These are phyloP conservation scores for Chrysoperla carnea DNA, from an alignment of 1,140 invertebrate species.

Conservation along the genomic window DNA sequence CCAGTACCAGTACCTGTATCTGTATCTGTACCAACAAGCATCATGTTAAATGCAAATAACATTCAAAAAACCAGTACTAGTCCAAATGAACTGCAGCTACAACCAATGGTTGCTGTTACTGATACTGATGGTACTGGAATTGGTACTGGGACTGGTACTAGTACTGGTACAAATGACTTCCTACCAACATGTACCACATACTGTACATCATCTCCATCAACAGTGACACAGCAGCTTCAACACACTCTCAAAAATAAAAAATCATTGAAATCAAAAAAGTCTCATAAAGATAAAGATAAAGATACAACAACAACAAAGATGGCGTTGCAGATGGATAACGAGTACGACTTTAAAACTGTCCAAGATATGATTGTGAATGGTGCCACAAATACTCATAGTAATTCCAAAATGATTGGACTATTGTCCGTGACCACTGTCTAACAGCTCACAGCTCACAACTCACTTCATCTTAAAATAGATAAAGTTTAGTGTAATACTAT, in stretches of 20 bases:
- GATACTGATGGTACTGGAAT: too few relatives aligned
- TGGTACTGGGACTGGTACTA: too few relatives aligned
- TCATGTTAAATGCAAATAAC: slow-evolving; percentile 8
- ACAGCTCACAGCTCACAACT: too few relatives aligned
- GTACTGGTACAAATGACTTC: too few relatives aligned
- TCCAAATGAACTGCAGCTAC: slow-evolving; percentile 4
- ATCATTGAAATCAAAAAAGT: slow-evolving; percentile 24
- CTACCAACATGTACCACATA: slow-evolving; percentile 11
- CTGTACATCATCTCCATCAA: slow-evolving; percentile 13
- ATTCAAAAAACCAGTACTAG: slow-evolving; percentile 9
- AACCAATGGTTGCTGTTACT: too few relatives aligned
- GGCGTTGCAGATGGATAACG: too few relatives aligned
- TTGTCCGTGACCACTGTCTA: slow-evolving; percentile 33
- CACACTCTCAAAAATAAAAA: slow-evolving; percentile 18
- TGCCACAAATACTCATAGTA: slow-evolving; percentile 21
- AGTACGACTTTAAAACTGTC: slow-evolving; percentile 26
- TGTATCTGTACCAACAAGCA: slow-evolving; percentile 6
- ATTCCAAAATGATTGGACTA: slow-evolving; percentile 28
- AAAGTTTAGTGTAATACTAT: too few relatives aligned
- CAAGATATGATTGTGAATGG: slow-evolving; percentile 29
- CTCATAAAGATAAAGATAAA: slow-evolving; percentile 23
- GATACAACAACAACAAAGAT: slow-evolving; percentile 24
- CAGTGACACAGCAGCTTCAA: slow-evolving; percentile 12
- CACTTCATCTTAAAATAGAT: too few relatives aligned
- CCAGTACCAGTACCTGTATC: slow-evolving; percentile 8